Evolutionary conservation across 2,797 vertebrate genomes (phyloP).

Genomic region (Halcyon smyrnensis): DNA sequence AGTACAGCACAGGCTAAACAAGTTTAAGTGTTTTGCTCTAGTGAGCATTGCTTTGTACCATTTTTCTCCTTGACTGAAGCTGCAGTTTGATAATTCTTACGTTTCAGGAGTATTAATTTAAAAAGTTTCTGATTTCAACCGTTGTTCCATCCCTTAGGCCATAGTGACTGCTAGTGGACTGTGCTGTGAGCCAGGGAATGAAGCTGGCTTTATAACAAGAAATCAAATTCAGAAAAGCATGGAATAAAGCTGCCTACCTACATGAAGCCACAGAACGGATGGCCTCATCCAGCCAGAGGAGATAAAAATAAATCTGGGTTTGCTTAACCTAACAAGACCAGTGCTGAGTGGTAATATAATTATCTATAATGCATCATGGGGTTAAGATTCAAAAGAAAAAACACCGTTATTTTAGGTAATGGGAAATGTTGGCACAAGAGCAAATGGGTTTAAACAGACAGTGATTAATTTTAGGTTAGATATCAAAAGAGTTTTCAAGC

Average conservation of each 20-base stretch:
- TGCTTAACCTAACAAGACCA: background rate
- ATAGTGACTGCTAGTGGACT: background rate
- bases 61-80: background rate
- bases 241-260: background rate
- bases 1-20: background rate
- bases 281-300: background rate
- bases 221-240: background rate
- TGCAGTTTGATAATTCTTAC: background rate
- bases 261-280: background rate
- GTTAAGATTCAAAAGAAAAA: background rate
- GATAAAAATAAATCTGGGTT: background rate
- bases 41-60: background rate
- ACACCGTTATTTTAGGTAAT: background rate
- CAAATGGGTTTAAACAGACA: background rate
- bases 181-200: background rate
- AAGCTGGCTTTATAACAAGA: background rate
- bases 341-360: background rate
- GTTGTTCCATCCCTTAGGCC: background rate
- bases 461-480: background rate
- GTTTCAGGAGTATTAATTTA: background rate
- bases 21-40: background rate
- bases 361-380: background rate
- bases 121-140: background rate
- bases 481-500: background rate
- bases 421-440: background rate